Evolutionary conservation across 2,888 invertebrate genomes (phyloP).

Genomic region (Cordilura impudica): DNA sequence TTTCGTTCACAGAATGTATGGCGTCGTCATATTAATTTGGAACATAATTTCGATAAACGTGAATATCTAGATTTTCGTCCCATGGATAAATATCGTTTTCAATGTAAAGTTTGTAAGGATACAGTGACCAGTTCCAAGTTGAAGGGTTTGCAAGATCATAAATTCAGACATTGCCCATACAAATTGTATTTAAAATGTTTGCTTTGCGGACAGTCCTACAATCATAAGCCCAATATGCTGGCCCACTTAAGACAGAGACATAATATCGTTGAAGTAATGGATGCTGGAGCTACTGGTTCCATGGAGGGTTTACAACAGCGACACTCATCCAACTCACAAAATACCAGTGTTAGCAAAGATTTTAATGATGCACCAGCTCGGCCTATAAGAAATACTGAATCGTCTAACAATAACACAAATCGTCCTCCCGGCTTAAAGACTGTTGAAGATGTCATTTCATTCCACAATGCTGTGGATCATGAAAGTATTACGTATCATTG

Average conservation of each 20-base stretch:
- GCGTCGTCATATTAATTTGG: slow-evolving; percentile 73
- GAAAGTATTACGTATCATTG: slow-evolving; percentile 73
- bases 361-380: slow-evolving; percentile 37
- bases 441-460: slow-evolving; percentile 72
- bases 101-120: slow-evolving; percentile 71
- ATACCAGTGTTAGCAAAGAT: slow-evolving; percentile 8
- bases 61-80: slow-evolving; percentile 71
- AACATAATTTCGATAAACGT: slow-evolving; percentile 73
- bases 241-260: slow-evolving; percentile 71
- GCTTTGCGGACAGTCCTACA: slow-evolving; percentile 73
- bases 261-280: slow-evolving; percentile 68
- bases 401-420: slow-evolving; percentile 14
- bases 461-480: slow-evolving; percentile 73
- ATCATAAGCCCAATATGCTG: slow-evolving; percentile 74
- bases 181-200: slow-evolving; percentile 72
- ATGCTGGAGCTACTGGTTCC: slow-evolving; percentile 42
- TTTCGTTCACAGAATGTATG: slow-evolving; percentile 72
- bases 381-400: slow-evolving; percentile 34
- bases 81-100: slow-evolving; percentile 72
- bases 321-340: slow-evolving; percentile 5
- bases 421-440: slow-evolving; percentile 70
- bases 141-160: slow-evolving; percentile 74
- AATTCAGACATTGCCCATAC: slow-evolving; percentile 72
- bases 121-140: slow-evolving; percentile 71
- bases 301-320: neutral